Percentiles rank a stretch among this genome's conserved stretches.
Evolutionary conservation across 2,888 invertebrate genomes (phyloP).

Genomic region (Acleris holmiana): DNA sequence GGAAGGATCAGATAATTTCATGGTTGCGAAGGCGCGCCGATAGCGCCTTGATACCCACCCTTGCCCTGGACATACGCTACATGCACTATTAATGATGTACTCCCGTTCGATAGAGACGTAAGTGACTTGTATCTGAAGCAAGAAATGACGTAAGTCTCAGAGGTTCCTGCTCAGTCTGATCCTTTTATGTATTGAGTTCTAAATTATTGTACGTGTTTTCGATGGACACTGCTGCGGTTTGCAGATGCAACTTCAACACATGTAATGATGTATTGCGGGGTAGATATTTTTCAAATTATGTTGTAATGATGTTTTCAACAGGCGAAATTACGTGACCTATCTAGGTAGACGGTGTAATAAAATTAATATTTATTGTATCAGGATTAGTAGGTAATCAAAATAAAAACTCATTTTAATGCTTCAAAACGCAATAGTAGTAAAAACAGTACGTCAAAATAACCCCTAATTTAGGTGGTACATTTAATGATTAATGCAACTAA

Average conservation of each 20-base stretch:
- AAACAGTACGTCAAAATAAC: too few species aligned
- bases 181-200: not conserved
- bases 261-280: slow-evolving; percentile 10
- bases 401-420: too few species aligned
- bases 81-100: slow-evolving; percentile 15
- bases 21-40: slow-evolving; percentile 70
- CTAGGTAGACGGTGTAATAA: too few species aligned
- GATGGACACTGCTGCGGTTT: not conserved
- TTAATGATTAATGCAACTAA: too few species aligned
- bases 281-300: slow-evolving; percentile 5
- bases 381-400: too few species aligned
- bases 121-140: not conserved
- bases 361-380: too few species aligned
- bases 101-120: not conserved
- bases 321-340: too few species aligned
- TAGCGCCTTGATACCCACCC: slow-evolving; percentile 66
- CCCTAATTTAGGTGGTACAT: too few species aligned
- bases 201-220: not conserved
- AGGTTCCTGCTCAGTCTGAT: not conserved
- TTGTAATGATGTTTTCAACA: too few species aligned
- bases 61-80: slow-evolving; percentile 46
- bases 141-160: slow-evolving; percentile 1
- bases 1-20: slow-evolving; percentile 78
- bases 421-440: too few species aligned
- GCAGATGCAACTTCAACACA: not conserved